Evolutionary conservation across 2,888 invertebrate genomes (phyloP).

Genomic region (Drosophila vallismaia): DNA sequence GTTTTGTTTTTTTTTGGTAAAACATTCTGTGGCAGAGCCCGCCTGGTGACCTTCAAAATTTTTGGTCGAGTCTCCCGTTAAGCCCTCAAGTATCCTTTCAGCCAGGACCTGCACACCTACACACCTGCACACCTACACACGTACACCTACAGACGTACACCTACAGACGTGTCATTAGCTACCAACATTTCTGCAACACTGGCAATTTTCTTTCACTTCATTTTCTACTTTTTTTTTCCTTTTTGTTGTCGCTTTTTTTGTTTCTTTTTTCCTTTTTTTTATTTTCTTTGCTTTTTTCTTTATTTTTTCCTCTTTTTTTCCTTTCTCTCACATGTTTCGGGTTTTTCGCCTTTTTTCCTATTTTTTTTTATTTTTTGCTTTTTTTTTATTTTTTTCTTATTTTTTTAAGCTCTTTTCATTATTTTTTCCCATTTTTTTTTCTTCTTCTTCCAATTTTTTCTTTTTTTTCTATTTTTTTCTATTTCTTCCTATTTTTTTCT

Average conservation of each 20-base stretch:
- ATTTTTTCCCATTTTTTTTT: too few species aligned
- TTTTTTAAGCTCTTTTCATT: too few species aligned
- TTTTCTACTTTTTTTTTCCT: neutral
- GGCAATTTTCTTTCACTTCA: constrained; percentile 38
- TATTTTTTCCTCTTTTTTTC: neutral
- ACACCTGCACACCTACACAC: constrained; percentile 12
- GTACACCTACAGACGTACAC: constrained; percentile 17
- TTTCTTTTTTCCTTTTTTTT: neutral
- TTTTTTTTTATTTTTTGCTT: too few species aligned
- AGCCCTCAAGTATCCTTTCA: constrained; percentile 69
- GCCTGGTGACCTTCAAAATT: constrained; percentile 70
- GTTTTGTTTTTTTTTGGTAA: too few species aligned
- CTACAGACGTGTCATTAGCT: constrained; percentile 61
- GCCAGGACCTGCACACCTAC: constrained; percentile 30
- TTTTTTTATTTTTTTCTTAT: too few species aligned
- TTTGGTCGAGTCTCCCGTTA: constrained; percentile 53
- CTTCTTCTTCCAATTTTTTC: too few species aligned
- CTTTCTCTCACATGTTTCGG: too few species aligned
- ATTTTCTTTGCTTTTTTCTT: neutral
- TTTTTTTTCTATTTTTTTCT: neutral
- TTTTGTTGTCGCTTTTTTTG: too few species aligned
- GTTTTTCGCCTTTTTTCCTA: too few species aligned
- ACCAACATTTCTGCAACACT: constrained; percentile 62
- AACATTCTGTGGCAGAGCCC: constrained; percentile 14
- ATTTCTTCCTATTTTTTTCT: neutral